Percentiles rank a stretch among this genome's conserved stretches.
phyloP scores from a whole-genome alignment of 2,888 invertebrate genomes.

The Luperina testacea region DNA sequence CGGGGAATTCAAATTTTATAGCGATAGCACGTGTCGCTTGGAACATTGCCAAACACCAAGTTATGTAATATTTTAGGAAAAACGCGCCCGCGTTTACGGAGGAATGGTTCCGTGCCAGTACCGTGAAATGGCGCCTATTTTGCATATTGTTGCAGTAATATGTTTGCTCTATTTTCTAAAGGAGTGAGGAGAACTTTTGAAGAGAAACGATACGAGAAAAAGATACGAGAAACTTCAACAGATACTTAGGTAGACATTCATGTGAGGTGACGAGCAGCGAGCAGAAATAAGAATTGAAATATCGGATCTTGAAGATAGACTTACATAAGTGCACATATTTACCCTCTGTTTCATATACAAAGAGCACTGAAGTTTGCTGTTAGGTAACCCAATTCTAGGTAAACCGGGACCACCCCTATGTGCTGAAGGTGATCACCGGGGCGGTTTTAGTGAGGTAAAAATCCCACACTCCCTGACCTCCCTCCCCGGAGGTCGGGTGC shows the following conservation, averaged over 20 bases:
- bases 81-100: slow-evolving; percentile 17
- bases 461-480: too few species aligned
- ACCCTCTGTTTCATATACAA: background rate
- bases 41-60: slow-evolving; percentile 50
- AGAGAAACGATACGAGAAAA: too few species aligned
- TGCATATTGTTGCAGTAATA: background rate
- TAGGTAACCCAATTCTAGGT: background rate
- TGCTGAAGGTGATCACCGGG: too few species aligned
- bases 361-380: background rate
- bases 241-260: background rate
- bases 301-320: background rate
- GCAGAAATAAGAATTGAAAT: background rate
- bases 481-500: too few species aligned
- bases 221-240: background rate
- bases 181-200: background rate
- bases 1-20: slow-evolving; percentile 51
- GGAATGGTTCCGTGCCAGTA: slow-evolving; percentile 29
- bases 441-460: too few species aligned
- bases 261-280: background rate
- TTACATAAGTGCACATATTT: background rate
- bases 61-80: slow-evolving; percentile 62
- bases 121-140: slow-evolving; percentile 28
- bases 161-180: background rate
- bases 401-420: too few species aligned
- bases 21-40: slow-evolving; percentile 55